Conservation (phyloP, 2,797 vertebrate genomes). For the Rhinoraja longicauda region DNA sequence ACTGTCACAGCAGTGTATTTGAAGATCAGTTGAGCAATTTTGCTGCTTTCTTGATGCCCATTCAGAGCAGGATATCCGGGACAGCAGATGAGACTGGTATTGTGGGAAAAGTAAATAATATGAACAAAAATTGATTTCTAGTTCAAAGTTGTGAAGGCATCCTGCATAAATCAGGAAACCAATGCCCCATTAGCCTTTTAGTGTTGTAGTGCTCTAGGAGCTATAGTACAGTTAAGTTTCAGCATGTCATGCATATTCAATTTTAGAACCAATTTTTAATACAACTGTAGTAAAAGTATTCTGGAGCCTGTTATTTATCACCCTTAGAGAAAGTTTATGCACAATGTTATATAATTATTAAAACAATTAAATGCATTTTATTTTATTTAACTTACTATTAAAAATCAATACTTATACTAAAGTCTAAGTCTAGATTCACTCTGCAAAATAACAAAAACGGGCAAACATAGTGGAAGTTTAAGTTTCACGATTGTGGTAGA, state of each 20-base stretch:
- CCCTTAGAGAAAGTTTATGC: neutral
- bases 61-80: constrained; percentile 11
- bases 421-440: neutral
- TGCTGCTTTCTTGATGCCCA: neutral
- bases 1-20: neutral
- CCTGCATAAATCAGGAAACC: neutral
- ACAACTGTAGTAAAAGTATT: neutral
- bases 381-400: constrained; percentile 6
- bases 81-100: neutral
- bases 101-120: constrained; percentile 8
- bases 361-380: neutral
- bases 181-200: neutral
- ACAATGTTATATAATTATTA: neutral
- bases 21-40: neutral
- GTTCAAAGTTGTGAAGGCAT: neutral
- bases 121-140: neutral
- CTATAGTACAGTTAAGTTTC: neutral
- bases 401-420: neutral
- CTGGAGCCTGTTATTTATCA: neutral
- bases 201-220: no score
- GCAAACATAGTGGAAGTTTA: neutral
- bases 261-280: neutral
- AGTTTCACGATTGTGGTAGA: neutral
- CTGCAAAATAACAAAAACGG: neutral
- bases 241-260: neutral